Conservation (phyloP, 2,113 vertebrate species). For the Gallinago undulata region DNA sequence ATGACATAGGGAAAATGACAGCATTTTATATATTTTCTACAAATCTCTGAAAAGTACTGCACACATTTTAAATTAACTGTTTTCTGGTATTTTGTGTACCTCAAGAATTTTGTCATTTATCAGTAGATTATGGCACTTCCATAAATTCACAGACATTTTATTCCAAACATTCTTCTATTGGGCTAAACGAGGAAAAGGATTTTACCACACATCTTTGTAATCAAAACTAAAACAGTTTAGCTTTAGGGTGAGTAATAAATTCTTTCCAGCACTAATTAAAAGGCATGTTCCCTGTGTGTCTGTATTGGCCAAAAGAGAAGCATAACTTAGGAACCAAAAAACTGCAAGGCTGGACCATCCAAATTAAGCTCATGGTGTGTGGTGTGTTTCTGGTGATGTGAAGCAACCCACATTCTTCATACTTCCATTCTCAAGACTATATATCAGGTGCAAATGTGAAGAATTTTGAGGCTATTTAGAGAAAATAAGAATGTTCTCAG, state of each 20-base stretch:
- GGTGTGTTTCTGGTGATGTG: neutral
- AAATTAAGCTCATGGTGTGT: neutral
- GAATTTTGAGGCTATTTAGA: neutral
- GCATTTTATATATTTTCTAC: neutral
- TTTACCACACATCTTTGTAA: neutral
- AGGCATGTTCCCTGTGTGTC: neutral
- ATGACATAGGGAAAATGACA: neutral
- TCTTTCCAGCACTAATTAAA: neutral
- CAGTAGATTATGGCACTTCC: neutral
- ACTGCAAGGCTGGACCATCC: neutral
- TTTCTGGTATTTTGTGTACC: neutral
- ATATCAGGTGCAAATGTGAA: neutral
- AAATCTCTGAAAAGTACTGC: neutral
- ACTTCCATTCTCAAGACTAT: neutral
- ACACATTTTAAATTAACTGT: neutral
- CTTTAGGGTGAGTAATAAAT: neutral
- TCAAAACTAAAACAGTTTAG: neutral
- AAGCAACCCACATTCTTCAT: neutral
- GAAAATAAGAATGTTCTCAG: neutral
- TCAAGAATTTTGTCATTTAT: neutral
- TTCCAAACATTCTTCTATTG: neutral
- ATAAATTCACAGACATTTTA: neutral
- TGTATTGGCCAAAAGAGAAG: neutral
- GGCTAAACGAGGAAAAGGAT: neutral
- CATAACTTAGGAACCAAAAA: neutral